phyloP scores from a whole-genome alignment of 2,888 invertebrate species.

The Platerodrilus igneus region DNA sequence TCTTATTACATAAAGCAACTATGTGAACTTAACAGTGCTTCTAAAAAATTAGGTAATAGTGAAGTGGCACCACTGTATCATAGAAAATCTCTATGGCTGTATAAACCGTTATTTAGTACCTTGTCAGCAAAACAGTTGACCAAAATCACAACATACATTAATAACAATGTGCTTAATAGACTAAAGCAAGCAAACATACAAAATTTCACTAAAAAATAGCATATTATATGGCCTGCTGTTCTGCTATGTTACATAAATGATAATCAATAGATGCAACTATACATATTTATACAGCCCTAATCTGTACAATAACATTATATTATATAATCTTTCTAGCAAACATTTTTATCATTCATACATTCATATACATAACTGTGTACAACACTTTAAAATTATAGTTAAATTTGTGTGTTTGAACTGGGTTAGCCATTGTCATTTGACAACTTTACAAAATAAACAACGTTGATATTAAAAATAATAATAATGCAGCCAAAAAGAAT shows the following conservation, averaged over 20 bases:
- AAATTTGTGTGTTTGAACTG: slow-evolving; percentile 37
- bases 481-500: neutral
- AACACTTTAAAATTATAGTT: slow-evolving; percentile 40
- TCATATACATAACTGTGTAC: slow-evolving; percentile 32
- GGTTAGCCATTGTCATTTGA: slow-evolving; percentile 32
- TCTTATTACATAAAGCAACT: slow-evolving; percentile 39
- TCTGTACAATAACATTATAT: slow-evolving; percentile 37
- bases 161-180: neutral
- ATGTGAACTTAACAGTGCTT: slow-evolving; percentile 41
- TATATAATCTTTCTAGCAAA: slow-evolving; percentile 26
- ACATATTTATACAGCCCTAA: slow-evolving; percentile 37
- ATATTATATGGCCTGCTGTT: too few relatives aligned
- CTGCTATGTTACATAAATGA: slow-evolving; percentile 1
- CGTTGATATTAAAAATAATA: too few relatives aligned
- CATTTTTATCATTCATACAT: slow-evolving; percentile 28
- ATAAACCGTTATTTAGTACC: slow-evolving; percentile 38
- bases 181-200: neutral
- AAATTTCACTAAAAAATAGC: slow-evolving; percentile 1
- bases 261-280: slow-evolving; percentile 1
- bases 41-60: slow-evolving; percentile 40
- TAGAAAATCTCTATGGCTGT: slow-evolving; percentile 35
- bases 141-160: neutral
- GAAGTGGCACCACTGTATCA: slow-evolving; percentile 41
- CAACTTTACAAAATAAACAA: too few relatives aligned
- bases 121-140: slow-evolving; percentile 10